Base-by-base conservation (phyloP, 2,113 vertebrate species). In the Sylvilagus bachmani region DNA sequence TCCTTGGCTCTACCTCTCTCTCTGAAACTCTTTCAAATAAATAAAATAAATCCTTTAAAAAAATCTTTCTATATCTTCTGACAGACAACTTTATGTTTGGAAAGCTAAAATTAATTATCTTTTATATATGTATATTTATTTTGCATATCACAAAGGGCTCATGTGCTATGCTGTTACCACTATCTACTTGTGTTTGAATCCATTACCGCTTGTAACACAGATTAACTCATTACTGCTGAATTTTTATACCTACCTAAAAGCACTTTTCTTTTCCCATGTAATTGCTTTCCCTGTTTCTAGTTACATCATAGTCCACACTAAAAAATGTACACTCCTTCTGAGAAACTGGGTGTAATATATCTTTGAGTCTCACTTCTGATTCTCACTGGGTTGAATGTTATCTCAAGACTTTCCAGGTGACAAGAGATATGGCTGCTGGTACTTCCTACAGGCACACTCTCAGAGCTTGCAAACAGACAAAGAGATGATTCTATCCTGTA, bases 241-340 rank as follows among this genome's bases (percentile, higher is more conserved):
- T 80, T 66, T 58, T 66, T 49, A 14, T 58, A 74, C 27, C 24
- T 75, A 49, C 31, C 58, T 51, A 67, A 70, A 85, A 69, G n/a
- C n/a, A 84, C 27, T 55, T 78, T 67, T 81, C 10, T 17, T 44
- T 86, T 77, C 27, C 70, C 17, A 4, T 44, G 16, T 19, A 67
- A 78, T 55, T 90, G 62, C 29, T 84, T 90, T 58, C 36, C n/a
- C 86, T 62, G 21, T 22, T 71, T 86, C 66, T 55, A 95, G 36
- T 16, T 73, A 67, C 21, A 78, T 13, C 9, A 24, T 31, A 21
- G 29, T 58, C 31, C 12, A 64, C 31, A 66, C 27, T 62, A 33
- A 62, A 19, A 89, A 93, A 77, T 21, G 13, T 12, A 55, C 13
- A 31, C 38, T 51, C n/a, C 53, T 73, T 78, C 31, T 75, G 44